Evolutionary conservation across 2,113 vertebrate species (phyloP).

Genomic region (Salvelinus sp.): DNA sequence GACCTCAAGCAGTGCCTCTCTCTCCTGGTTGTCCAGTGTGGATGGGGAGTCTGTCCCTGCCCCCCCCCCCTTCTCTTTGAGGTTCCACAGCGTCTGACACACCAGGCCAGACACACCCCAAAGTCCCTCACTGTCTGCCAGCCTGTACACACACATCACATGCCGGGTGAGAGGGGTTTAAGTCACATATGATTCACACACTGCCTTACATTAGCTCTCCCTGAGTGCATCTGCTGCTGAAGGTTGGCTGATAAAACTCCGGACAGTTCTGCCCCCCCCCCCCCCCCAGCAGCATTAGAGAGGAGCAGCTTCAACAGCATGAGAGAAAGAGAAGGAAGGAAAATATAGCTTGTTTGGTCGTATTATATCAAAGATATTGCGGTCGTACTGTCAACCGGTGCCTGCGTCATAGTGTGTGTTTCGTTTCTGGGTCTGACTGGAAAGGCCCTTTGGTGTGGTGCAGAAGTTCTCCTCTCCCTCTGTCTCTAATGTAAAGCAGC

Average conservation of each 20-base stretch:
- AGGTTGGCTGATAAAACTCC: slow-evolving; percentile 22
- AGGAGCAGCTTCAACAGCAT: slow-evolving; percentile 33
- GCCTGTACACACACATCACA: slow-evolving; percentile 65
- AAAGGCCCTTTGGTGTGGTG: slow-evolving; percentile 50
- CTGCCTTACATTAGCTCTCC: too few species aligned
- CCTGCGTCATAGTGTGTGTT: slow-evolving; percentile 42
- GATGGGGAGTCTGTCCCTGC: slow-evolving; percentile 16
- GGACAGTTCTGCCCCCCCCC: not conserved
- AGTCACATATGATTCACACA: too few species aligned
- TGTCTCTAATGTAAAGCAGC: slow-evolving; percentile 35
- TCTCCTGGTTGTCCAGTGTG: slow-evolving; percentile 68
- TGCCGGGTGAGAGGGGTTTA: too few species aligned
- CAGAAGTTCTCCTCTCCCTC: not conserved
- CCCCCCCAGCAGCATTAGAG: too few species aligned
- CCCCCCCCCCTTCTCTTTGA: slow-evolving; percentile 68
- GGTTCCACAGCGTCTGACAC: slow-evolving; percentile 95
- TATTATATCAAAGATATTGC: slow-evolving; percentile 50
- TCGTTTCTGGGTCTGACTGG: slow-evolving; percentile 57
- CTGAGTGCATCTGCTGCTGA: too few species aligned
- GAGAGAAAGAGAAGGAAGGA: not conserved
- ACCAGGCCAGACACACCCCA: slow-evolving; percentile 84
- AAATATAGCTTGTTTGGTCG: too few species aligned
- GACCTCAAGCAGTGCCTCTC: slow-evolving; percentile 67
- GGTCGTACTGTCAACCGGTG: slow-evolving; percentile 42
- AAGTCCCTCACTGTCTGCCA: slow-evolving; percentile 90